These are phyloP conservation scores for Natator depressus DNA, from an alignment of 2,113 vertebrate species.

Conservation along the genomic window DNA sequence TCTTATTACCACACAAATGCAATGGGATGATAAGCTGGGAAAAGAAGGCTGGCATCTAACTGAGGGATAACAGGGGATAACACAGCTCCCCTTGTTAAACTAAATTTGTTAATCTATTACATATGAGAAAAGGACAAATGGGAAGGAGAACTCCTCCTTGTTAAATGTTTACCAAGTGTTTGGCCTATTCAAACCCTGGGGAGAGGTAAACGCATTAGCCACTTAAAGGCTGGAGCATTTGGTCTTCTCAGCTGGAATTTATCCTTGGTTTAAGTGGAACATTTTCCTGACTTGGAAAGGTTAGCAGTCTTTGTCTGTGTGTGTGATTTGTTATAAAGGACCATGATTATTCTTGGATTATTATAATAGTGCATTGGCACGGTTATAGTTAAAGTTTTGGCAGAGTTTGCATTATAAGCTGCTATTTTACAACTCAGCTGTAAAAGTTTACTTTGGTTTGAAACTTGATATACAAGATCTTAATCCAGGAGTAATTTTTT, in stretches of 20 bases:
- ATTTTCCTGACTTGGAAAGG: conserved; percentile 59
- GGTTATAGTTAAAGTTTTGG: conserved; percentile 78
- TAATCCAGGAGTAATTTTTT: conserved; percentile 66
- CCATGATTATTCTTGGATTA: conserved; percentile 74
- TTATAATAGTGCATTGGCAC: conserved; percentile 73
- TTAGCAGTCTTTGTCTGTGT: conserved; percentile 63
- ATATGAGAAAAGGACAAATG: conserved; percentile 71
- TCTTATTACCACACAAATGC: conserved; percentile 60
- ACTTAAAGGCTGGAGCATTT: conserved; percentile 57
- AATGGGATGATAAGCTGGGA: conserved; percentile 21
- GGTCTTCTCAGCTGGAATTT: conserved; percentile 60
- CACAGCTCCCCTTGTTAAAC: conserved; percentile 69
- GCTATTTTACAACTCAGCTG: conserved; percentile 77
- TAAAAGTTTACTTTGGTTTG: conserved; percentile 80
- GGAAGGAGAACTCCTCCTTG: conserved; percentile 53
- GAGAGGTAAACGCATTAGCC: conserved; percentile 59
- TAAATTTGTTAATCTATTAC: conserved; percentile 72
- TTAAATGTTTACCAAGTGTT: conserved; percentile 67
- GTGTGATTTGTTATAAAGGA: conserved; percentile 74
- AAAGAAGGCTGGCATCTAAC: conserved; percentile 65
- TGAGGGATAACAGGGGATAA: conserved; percentile 66
- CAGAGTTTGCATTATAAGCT: conserved; percentile 77
- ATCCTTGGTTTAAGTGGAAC: conserved; percentile 48
- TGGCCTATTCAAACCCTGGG: conserved; percentile 65
- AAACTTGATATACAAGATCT: conserved; percentile 78